Base-by-base conservation (phyloP, 2,888 invertebrate genomes). In the Cetonia aurata region DNA sequence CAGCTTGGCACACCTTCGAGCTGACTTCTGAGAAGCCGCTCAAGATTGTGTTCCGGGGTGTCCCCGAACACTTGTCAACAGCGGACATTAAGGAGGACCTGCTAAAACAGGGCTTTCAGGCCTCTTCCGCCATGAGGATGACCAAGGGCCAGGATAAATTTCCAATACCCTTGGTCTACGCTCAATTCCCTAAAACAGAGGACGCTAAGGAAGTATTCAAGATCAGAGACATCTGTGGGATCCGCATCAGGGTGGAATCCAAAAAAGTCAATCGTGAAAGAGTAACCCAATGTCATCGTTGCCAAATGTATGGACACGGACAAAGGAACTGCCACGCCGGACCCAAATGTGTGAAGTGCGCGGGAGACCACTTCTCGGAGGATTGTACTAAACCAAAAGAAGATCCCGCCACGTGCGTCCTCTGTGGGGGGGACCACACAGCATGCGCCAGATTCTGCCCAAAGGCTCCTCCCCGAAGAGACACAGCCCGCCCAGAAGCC, bases 221-320 rank as follows among this genome's bases (percentile, higher is more conserved):
- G 4, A 6, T 37, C 15, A 42, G 9, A 9, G 9, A 17, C 50
- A n/a, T 48, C 13, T 37, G 41, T 9, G 41, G 52, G 0, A n/a
- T 50, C 0, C 10, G 15, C 10, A 17, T 52, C n/a, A 13, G 1
- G 1, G 66, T 66, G 1, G 66, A 66, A 12, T 52, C 57, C 0
- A 56, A 53, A 1, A 44, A 44, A 0, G 25, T 42, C 4, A 13
- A 37, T n/a, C 19, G n/a, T 3, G 2, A 55, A 0, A 12, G 3
- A 4, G 3, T 13, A 6, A 37, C 48, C 1, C 77, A 78, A 68
- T 77, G 76, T 53, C 76, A 77, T 33, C 71, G 72, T 19, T 78
- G 77, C 59, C 77, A 79, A 71, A 67, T 73, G 15, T 77, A 75
- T 75, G 75, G 77, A 1, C 78, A 78, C 68, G 77, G 76, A 1